Evolutionary conservation across 2,797 vertebrate species (phyloP), one percentile per base, ranked within the genome.

Genomic region (Rhyacichthys aspro): DNA sequence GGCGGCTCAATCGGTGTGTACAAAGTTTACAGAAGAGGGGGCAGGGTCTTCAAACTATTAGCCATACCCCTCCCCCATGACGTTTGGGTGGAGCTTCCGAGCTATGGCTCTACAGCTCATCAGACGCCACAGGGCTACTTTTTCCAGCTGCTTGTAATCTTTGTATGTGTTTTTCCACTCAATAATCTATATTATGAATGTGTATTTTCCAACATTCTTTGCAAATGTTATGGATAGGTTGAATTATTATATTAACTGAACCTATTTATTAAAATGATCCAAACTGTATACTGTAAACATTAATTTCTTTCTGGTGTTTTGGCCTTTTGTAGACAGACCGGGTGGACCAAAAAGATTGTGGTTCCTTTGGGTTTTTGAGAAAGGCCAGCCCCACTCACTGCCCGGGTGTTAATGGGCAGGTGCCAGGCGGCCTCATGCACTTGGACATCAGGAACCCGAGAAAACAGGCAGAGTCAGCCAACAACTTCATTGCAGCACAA

Each of bases 1-100:
- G 90, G 92, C 89, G 89, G 86, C 85, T 84, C 61, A 61, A 72
- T 81, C 76, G 82, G 82, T 82, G 88, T 76, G 88, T 52, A 52
- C 86, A 92, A 93, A 93, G 91, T 93, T 94, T 92, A 87, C 86
- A 82, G 81, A 79, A 85, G 76, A 70, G 78, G 71, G 87, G 88
- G 83, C 71, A 83, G 87, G 86, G 86, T 85, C 82, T 70, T 60
- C 55, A 60, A 87, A 86, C 78, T 72, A 57, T 66, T 28, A 59
- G 76, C 45, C 79, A 49, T 39, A 45, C 68, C 85, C 89, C 79
- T 78, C 87, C 90, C 89, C 88, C 83, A 84, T 48, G 41, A 58
- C 44, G 42, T 33, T 6, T 66, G 82, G 87, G 88, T 59, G 88
- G 87, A 84, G 76, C 83, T 85, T 77, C 74, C 77, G 19, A 34